A percentile compares a stretch with the other conserved stretches of the same genome.
These are phyloP conservation scores for Aphelenchoides bicaudatus DNA, from an alignment of 2,888 invertebrate species.

Conservation along the genomic window DNA sequence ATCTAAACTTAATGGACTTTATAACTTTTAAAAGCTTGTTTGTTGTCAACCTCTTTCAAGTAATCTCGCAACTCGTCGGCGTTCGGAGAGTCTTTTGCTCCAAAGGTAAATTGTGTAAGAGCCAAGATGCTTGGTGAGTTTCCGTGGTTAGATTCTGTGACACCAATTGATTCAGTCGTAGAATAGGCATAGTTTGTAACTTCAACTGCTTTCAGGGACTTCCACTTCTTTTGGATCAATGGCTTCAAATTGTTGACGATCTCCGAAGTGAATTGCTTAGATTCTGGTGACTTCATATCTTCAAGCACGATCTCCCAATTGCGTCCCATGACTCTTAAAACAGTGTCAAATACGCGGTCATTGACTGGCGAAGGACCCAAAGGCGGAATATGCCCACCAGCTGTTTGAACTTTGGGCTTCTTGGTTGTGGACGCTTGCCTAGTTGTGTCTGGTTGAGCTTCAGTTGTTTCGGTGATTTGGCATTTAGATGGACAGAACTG, in stretches of 20 bases:
- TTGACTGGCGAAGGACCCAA: slow-evolving; percentile 9
- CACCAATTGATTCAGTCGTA: slow-evolving; percentile 10
- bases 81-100: slow-evolving; percentile 21
- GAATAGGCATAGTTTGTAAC: slow-evolving; percentile 20
- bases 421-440: not conserved
- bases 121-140: slow-evolving; percentile 27
- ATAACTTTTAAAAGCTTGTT: not conserved
- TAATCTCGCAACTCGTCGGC: slow-evolving; percentile 26
- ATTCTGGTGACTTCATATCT: slow-evolving; percentile 6
- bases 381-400: slow-evolving; percentile 11
- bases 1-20: not conserved
- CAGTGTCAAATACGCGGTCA: slow-evolving; percentile 13
- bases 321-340: slow-evolving; percentile 9
- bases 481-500: slow-evolving; percentile 13
- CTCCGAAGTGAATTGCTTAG: slow-evolving; percentile 1
- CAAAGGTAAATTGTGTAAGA: slow-evolving; percentile 32
- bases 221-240: slow-evolving; percentile 11
- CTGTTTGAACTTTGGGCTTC: not conserved
- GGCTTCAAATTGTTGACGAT: slow-evolving; percentile 16
- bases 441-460: not conserved
- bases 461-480: not conserved
- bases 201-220: slow-evolving; percentile 6
- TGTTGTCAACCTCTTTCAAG: slow-evolving; percentile 23
- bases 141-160: slow-evolving; percentile 15
- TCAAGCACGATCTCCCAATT: not conserved